Conservation (phyloP, 2,797 vertebrate genomes). For the Macrochelys suwanniensis region DNA sequence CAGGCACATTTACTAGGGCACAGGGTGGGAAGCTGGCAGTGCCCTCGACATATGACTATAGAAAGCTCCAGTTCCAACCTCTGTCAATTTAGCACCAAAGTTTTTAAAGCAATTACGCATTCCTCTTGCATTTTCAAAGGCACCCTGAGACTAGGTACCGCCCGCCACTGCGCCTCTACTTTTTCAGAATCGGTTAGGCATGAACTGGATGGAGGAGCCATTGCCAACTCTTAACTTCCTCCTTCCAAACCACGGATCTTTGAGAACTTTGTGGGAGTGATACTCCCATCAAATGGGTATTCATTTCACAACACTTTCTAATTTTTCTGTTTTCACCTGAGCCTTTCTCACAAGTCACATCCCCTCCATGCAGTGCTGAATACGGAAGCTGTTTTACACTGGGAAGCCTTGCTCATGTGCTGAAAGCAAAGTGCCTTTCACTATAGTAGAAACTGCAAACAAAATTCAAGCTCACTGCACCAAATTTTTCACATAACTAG, state of each 20-base stretch:
- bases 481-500: not conserved
- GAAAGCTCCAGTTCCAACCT: not conserved
- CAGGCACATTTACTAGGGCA: not conserved
- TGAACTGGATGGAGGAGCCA: rapidly evolving
- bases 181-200: not conserved
- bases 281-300: not conserved
- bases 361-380: not conserved
- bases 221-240: not conserved
- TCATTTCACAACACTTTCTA: not conserved
- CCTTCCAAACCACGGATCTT: not conserved
- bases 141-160: rapidly evolving
- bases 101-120: not conserved
- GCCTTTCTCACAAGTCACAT: not conserved
- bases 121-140: not conserved
- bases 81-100: not conserved
- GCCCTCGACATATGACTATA: not conserved
- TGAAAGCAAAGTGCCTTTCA: not conserved
- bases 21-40: not conserved
- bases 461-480: not conserved
- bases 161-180: rapidly evolving
- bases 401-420: not conserved
- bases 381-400: not conserved
- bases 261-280: not conserved
- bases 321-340: not conserved
- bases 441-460: not conserved